Base-by-base conservation (phyloP, 2,888 invertebrate genomes). In the Adelognathus sp. region DNA sequence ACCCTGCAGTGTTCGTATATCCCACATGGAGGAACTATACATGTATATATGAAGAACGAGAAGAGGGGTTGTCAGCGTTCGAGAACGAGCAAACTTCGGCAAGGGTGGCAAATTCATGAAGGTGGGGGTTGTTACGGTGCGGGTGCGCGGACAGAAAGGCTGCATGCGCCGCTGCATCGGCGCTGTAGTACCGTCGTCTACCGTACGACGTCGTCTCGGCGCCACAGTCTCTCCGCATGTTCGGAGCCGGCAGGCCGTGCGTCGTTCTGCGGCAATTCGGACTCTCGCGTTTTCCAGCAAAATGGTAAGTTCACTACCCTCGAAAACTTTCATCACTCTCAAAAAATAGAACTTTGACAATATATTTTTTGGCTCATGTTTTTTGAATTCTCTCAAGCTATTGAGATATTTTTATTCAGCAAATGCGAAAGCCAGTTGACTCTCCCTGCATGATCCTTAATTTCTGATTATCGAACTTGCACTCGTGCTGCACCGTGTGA, bases 221-320 rank as follows among this genome's bases (percentile, higher is more conserved):
- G 89, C 90, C 86, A 88, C 86, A 87, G 86, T 86, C 85, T 84
- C 87, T 86, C 86, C 85, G 86, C 87, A 87, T 88, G 88, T 84
- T 76, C 83, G 82, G 79, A 87, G 81, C 86, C 88, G 88, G 88
- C 81, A 82, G 82, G 81, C 79, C 66, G 80, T 77, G 72, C 67
- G 76, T 79, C 75, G 75, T 69, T 72, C 72, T 76, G 75, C 79
- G 75, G 72, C 81, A 73, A 73, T 78, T 79, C 56, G 60, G 58
- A 66, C 75, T 67, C 64, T 75, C 76, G 80, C 80, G 78, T 82
- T 81, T n/a, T 81, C 76, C 73, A 80, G 67, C 82, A 86, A 79
- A 87, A 89, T 89, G 89, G 89, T 89, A 87, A 89, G 89, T 86
- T 41, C 56, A 41, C 66, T 18, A 71, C 44, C 63, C 63, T 71